phyloP scores from a whole-genome alignment of 2,797 vertebrate species.

The Paedocypris micromegethes region DNA sequence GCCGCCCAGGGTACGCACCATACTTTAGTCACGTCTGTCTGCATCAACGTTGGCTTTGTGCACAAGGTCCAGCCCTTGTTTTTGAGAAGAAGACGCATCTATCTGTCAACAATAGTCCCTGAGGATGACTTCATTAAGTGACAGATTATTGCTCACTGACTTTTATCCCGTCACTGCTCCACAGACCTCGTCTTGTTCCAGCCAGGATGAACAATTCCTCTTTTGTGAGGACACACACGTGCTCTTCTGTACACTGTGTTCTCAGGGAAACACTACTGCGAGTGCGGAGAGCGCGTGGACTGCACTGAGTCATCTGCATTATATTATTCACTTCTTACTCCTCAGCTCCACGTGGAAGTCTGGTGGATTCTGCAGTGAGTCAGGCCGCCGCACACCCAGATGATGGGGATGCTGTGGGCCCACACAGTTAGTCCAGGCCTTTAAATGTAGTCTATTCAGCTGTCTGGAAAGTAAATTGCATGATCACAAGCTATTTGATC shows the following conservation, averaged over 20 bases:
- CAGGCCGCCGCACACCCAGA: constrained; percentile 2
- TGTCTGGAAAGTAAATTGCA: constrained; percentile 15
- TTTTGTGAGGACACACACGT: constrained; percentile 16
- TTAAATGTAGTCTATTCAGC: neutral
- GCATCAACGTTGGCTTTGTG: constrained; percentile 25
- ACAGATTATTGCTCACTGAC: constrained; percentile 11
- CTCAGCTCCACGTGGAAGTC: neutral
- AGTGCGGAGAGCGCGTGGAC: neutral
- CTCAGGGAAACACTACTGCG: neutral
- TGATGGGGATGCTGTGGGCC: constrained; percentile 1
- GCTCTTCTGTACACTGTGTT: neutral
- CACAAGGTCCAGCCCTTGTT: neutral
- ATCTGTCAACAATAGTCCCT: constrained; percentile 26
- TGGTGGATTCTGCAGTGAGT: constrained; percentile 14
- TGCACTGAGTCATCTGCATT: constrained; percentile 12
- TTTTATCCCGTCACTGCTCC: constrained; percentile 13
- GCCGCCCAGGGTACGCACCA: constrained; percentile 14
- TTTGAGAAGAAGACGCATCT: constrained; percentile 15
- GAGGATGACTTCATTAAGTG: constrained; percentile 22
- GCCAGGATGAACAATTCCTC: no score
- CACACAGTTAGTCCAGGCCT: neutral
- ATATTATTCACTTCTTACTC: constrained; percentile 12
- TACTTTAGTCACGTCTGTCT: constrained; percentile 36
- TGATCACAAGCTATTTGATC: constrained; percentile 8
- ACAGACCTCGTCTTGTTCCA: constrained; percentile 6